phyloP scores from a whole-genome alignment of 2,797 vertebrate genomes.

The Macropodus opercularis region DNA sequence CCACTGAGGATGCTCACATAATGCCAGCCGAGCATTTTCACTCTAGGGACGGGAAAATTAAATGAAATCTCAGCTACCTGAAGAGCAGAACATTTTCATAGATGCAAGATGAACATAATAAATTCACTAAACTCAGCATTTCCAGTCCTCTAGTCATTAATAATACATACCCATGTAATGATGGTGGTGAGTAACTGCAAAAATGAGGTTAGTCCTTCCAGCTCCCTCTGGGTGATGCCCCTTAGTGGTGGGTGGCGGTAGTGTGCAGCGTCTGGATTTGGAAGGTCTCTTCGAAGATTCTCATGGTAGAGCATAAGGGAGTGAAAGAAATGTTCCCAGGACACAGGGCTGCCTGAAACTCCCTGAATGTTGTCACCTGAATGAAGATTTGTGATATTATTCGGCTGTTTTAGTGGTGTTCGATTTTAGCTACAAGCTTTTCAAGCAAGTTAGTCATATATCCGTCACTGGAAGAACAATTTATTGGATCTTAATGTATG shows the following conservation, averaged over 20 bases:
- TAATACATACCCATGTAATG: conserved; percentile 88
- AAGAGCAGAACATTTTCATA: neutral
- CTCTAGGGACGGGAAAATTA: conserved; percentile 77
- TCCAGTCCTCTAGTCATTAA: neutral
- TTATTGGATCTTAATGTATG: neutral
- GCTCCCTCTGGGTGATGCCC: conserved; percentile 96
- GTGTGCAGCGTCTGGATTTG: conserved; percentile 90
- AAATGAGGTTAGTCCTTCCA: conserved; percentile 94
- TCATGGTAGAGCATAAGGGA: conserved; percentile 97
- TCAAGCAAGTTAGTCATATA: neutral
- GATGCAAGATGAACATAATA: neutral
- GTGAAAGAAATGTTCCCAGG: conserved; percentile 99
- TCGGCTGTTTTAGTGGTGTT: neutral
- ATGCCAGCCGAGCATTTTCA: conserved; percentile 95
- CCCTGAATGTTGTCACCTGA: conserved; percentile 94
- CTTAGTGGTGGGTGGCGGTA: conserved; percentile 92
- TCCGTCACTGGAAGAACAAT: neutral
- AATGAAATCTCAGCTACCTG: neutral
- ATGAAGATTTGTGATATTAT: conserved; percentile 17
- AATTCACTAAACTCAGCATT: neutral
- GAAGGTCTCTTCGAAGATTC: conserved; percentile 92
- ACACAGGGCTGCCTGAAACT: conserved; percentile 90
- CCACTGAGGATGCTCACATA: conserved; percentile 98
- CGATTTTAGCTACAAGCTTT: neutral
- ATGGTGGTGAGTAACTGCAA: conserved; percentile 92